Conservation (phyloP, 2,888 invertebrate genomes). For the Hanleya hanleyi region DNA sequence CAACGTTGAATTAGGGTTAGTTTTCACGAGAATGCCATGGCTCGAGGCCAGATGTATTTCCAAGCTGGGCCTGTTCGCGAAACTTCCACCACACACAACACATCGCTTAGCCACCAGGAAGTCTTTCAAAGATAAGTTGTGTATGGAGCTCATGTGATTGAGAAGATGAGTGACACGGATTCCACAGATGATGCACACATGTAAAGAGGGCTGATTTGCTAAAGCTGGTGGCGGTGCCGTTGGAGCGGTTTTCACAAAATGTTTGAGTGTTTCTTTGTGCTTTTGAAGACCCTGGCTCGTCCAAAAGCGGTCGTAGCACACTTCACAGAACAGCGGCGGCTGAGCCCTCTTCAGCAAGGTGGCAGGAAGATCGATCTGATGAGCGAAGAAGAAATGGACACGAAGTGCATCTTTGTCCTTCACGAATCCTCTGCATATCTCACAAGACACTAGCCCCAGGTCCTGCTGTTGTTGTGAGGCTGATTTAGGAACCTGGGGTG, state of each 20-base stretch:
- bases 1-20: constrained; percentile 1
- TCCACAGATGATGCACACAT: constrained; percentile 47
- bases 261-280: constrained; percentile 82
- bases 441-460: constrained; percentile 77
- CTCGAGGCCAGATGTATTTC: constrained; percentile 59
- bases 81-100: constrained; percentile 59
- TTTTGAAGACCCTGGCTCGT: constrained; percentile 97
- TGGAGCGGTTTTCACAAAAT: constrained; percentile 28
- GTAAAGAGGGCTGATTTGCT: background rate
- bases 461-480: background rate
- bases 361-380: constrained; percentile 79
- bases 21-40: constrained; percentile 60
- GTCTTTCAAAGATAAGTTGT: constrained; percentile 87
- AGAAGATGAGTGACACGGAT: constrained; percentile 80
- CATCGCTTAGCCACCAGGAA: constrained; percentile 58
- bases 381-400: constrained; percentile 98
- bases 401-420: constrained; percentile 94
- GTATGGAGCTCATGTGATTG: constrained; percentile 93
- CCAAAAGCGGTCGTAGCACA: constrained; percentile 97
- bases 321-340: constrained; percentile 96
- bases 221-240: background rate
- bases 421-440: constrained; percentile 97
- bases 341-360: constrained; percentile 54
- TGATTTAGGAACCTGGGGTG: background rate
- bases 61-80: constrained; percentile 46